These are phyloP conservation scores for Plemyria rubiginata DNA, from an alignment of 2,888 invertebrate genomes.

Conservation along the genomic window DNA sequence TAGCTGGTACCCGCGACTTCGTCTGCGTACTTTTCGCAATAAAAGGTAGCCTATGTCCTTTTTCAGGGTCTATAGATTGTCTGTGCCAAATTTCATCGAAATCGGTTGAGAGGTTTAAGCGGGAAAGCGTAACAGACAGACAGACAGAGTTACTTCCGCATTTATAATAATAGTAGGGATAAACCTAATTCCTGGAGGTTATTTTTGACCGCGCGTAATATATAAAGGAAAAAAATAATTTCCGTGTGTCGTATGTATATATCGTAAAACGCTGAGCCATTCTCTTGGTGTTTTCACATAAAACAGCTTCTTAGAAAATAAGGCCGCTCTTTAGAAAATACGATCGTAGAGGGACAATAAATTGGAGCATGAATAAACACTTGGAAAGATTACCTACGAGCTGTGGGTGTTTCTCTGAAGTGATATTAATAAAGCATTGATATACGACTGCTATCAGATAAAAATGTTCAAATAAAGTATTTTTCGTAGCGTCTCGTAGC, in stretches of 20 bases:
- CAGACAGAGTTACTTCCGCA: too few relatives aligned
- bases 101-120: too few relatives aligned
- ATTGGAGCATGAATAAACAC: conserved; percentile 67
- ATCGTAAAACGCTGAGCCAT: conserved; percentile 52
- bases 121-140: too few relatives aligned
- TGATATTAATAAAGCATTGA: conserved; percentile 16
- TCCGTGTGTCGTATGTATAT: conserved; percentile 31
- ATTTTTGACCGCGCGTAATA: conserved; percentile 1
- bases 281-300: conserved; percentile 55
- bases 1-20: too few relatives aligned
- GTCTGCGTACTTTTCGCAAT: too few relatives aligned
- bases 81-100: too few relatives aligned
- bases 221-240: conserved; percentile 22
- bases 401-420: conserved; percentile 2
- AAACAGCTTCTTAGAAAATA: conserved; percentile 63
- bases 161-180: too few relatives aligned
- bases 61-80: too few relatives aligned
- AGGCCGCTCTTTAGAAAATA: conserved; percentile 62
- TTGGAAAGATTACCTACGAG: conserved; percentile 57
- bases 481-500: conserved; percentile 18
- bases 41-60: too few relatives aligned
- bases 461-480: not conserved
- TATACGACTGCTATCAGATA: not conserved
- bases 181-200: too few relatives aligned
- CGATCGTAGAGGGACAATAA: conserved; percentile 64